A percentile compares a stretch with the other conserved stretches of the same genome.
These are phyloP conservation scores for Panagrolaimus sp. DNA, from an alignment of 1,140 invertebrate genomes.

Conservation along the genomic window DNA sequence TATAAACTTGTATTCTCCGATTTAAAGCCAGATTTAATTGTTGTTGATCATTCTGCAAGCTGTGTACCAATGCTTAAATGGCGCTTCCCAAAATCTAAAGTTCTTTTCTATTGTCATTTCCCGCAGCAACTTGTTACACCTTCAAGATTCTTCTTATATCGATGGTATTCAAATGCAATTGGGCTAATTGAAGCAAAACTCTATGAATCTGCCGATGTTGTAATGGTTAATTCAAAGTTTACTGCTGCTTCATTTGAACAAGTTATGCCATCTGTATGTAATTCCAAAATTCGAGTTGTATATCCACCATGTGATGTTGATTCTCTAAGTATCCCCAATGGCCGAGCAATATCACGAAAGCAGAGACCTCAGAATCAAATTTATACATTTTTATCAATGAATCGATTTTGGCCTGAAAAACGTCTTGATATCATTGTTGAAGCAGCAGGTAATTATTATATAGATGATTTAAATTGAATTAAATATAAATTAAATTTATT, in stretches of 20 bases:
- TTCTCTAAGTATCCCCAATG: constrained; percentile 28
- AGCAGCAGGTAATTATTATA: constrained; percentile 39
- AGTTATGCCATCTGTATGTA: constrained; percentile 51
- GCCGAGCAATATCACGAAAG: constrained; percentile 34
- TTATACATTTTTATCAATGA: constrained; percentile 56
- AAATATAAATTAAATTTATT: no score
- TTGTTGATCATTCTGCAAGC: constrained; percentile 55
- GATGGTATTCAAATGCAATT: constrained; percentile 54
- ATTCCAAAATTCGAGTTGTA: constrained; percentile 49
- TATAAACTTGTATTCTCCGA: constrained; percentile 41
- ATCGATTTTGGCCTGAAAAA: constrained; percentile 58
- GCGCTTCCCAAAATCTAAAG: constrained; percentile 48
- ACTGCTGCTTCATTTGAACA: constrained; percentile 46
- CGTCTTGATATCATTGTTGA: constrained; percentile 57
- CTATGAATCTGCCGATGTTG: constrained; percentile 46
- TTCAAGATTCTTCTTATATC: constrained; percentile 56
- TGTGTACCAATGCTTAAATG: constrained; percentile 57
- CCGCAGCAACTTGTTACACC: constrained; percentile 57
- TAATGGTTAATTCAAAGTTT: constrained; percentile 57
- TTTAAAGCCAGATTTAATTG: constrained; percentile 50
- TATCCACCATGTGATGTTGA: constrained; percentile 58
- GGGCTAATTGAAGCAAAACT: constrained; percentile 50
- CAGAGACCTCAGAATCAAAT: constrained; percentile 35
- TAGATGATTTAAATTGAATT: neutral
- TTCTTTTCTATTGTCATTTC: constrained; percentile 58